phyloP scores from a whole-genome alignment of 2,797 vertebrate species.

The Peromyscus nudipes region DNA sequence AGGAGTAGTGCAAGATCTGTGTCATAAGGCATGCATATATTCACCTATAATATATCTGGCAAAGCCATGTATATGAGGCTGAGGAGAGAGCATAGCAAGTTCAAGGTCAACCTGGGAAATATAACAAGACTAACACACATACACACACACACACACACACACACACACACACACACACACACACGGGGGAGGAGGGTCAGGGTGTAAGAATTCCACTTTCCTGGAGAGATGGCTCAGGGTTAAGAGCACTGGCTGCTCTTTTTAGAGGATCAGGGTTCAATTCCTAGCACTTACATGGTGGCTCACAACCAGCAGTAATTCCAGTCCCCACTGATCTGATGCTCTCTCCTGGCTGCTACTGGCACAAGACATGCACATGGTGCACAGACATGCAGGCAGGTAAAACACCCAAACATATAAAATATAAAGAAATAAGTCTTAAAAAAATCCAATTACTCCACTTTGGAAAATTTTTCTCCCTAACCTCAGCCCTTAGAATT shows the following conservation, averaged over 20 bases:
- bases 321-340: not conserved
- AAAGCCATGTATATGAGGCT: not conserved
- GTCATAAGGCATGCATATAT: not conserved
- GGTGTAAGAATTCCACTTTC: not conserved
- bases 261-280: not conserved
- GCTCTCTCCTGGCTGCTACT: not conserved
- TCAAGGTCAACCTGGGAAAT: not conserved
- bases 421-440: not conserved
- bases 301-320: not conserved
- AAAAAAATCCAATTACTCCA: not conserved
- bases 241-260: not conserved
- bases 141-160: no score
- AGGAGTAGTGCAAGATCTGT: not conserved
- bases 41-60: not conserved
- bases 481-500: not conserved
- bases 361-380: not conserved
- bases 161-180: not conserved
- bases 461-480: not conserved
- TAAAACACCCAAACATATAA: not conserved
- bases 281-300: not conserved
- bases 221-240: not conserved
- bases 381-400: not conserved
- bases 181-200: no score
- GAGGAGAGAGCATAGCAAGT: not conserved
- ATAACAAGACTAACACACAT: not conserved